Evolutionary conservation across 2,888 invertebrate genomes (phyloP).

Genomic region (Euplexia lucipara): DNA sequence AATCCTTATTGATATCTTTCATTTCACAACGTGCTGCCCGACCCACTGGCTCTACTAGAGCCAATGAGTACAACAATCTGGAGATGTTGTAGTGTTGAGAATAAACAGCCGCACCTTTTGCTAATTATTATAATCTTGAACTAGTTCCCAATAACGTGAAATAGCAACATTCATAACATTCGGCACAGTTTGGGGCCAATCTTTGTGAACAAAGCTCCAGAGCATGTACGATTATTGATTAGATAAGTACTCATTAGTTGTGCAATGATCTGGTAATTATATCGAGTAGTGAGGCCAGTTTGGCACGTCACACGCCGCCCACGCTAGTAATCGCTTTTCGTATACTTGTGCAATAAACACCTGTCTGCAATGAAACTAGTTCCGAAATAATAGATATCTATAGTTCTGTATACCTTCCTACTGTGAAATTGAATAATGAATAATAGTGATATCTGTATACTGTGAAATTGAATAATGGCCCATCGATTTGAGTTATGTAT

Average conservation of each 20-base stretch:
- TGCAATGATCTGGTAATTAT: slow-evolving; percentile 58
- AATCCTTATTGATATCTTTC: slow-evolving; percentile 87
- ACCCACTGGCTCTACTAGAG: slow-evolving; percentile 27
- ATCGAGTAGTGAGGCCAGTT: slow-evolving; percentile 52
- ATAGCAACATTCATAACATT: slow-evolving; percentile 59
- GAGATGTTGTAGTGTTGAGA: slow-evolving; percentile 39
- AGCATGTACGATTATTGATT: slow-evolving; percentile 56
- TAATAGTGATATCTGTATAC: slow-evolving; percentile 61
- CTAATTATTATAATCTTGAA: slow-evolving; percentile 87
- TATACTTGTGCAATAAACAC: slow-evolving; percentile 82
- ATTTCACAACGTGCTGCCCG: slow-evolving; percentile 56
- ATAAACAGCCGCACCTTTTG: slow-evolving; percentile 70
- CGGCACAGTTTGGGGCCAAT: slow-evolving; percentile 46
- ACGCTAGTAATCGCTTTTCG: slow-evolving; percentile 74
- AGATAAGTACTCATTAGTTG: slow-evolving; percentile 62
- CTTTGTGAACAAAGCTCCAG: slow-evolving; percentile 50
- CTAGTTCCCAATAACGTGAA: slow-evolving; percentile 78
- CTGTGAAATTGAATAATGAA: background rate
- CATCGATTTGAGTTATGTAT: slow-evolving; percentile 72
- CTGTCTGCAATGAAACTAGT: slow-evolving; percentile 73
- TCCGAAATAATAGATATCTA: slow-evolving; percentile 66
- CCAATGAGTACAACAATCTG: slow-evolving; percentile 46
- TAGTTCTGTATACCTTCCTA: too few relatives aligned
- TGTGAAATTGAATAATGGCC: slow-evolving; percentile 77
- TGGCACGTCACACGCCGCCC: slow-evolving; percentile 71